Evolutionary conservation across 2,888 invertebrate species (phyloP), one percentile per base, ranked within the genome.

Genomic region (Harpagoxenus sublaevis): DNA sequence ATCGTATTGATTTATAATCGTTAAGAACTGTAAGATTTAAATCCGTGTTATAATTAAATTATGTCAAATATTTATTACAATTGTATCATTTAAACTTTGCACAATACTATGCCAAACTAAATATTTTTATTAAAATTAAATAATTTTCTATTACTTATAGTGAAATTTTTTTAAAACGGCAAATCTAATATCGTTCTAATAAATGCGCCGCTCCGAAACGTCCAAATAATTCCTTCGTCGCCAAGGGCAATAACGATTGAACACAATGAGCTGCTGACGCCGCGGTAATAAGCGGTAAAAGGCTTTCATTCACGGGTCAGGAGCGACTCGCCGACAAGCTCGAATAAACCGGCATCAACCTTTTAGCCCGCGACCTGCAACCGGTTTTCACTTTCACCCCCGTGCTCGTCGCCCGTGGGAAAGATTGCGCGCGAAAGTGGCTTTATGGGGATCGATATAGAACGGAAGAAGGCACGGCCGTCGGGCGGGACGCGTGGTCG

Each of bases 391-490:
- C 48, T 23, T 28, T 35, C 28, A n/a, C 28, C 15, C 45, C n/a
- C 31, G 10, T 31, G 57, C 15, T 12, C 55, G 78, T 68, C 48
- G 48, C 57, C 35, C 60, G 48, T 45, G 23, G 45, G 42, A 31
- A 53, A 48, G 35, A 81, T 62, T 71, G 60, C 60, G 79, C 79
- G 79, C 79, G 71, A 81, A 81, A 71, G 18, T 12, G 60, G 48
- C 18, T 18, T 28, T 18, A 18, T 15, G 8, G 4, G 23, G 39
- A 81, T 81, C 79, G 79, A 81, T 81, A 81, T 81, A 62, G 5
- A 45, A 42, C 42, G 57, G 31, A 23, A 15, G 42, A 18, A 1
- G n/a, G 28, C 71, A 28, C 2, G 35, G 71, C 3, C 12, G 39
- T 35, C 18, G 12, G 31, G 31, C n/a, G 57, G 70, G 28, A 68